Evolutionary conservation across 2,113 vertebrate species (phyloP).

Genomic region (Nansenia antarctica): DNA sequence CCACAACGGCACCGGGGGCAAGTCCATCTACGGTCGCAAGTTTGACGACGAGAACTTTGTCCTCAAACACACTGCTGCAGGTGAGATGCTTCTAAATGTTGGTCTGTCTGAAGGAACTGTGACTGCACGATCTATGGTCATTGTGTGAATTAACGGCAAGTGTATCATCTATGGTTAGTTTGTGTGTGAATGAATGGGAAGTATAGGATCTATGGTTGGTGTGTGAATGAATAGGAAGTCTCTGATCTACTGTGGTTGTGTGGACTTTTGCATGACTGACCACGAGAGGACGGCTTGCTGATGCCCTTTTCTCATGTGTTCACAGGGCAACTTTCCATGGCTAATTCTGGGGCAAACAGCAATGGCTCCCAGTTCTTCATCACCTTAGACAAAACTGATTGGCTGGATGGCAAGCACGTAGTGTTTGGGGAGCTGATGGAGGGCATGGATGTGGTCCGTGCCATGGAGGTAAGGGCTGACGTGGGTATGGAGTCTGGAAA

Average conservation of each 20-base stretch:
- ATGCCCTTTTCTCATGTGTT: not conserved
- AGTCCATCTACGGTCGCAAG: slow-evolving; percentile 95
- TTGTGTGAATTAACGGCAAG: no score
- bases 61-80: slow-evolving; percentile 92
- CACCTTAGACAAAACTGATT: slow-evolving; percentile 91
- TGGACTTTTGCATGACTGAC: not conserved
- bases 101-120: not conserved
- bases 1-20: slow-evolving; percentile 95
- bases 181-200: no score
- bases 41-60: slow-evolving; percentile 99
- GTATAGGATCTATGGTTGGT: no score
- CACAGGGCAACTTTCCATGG: slow-evolving; percentile 90
- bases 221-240: no score
- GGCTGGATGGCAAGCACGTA: slow-evolving; percentile 93
- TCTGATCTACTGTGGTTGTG: not conserved
- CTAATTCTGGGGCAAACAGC: slow-evolving; percentile 88
- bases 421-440: slow-evolving; percentile 95
- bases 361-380: slow-evolving; percentile 96
- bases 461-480: slow-evolving; percentile 83
- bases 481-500: not conserved
- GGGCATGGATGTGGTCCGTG: slow-evolving; percentile 87
- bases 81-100: slow-evolving; percentile 60
- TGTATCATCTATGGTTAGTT: no score
- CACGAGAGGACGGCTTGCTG: not conserved
- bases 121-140: no score